Evolutionary conservation across 2,888 invertebrate species (phyloP).

Genomic region (Eupsilia transversa): DNA sequence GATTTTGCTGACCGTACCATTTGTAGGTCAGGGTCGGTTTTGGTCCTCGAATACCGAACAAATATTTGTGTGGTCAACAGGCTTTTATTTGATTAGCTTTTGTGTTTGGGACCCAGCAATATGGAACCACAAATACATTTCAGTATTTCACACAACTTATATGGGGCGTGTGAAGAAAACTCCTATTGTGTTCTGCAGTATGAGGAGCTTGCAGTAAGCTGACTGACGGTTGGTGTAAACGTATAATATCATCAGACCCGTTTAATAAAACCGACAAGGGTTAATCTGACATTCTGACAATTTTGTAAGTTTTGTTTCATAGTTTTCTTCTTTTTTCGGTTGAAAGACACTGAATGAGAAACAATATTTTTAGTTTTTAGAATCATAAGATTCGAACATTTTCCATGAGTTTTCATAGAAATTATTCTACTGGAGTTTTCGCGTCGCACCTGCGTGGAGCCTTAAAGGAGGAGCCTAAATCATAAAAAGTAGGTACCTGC

Average conservation of each 20-base stretch:
- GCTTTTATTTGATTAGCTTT: neutral
- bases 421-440: too few relatives aligned
- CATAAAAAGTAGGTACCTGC: too few relatives aligned
- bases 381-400: too few relatives aligned
- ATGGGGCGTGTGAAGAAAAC: neutral
- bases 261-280: neutral
- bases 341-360: too few relatives aligned
- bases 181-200: neutral
- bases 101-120: neutral
- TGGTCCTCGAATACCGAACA: slow-evolving; percentile 10
- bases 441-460: too few relatives aligned
- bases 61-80: slow-evolving; percentile 22
- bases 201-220: neutral
- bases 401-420: too few relatives aligned
- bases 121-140: too few relatives aligned
- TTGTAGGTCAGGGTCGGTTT: slow-evolving; percentile 21
- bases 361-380: too few relatives aligned
- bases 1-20: neutral
- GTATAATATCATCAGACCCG: neutral
- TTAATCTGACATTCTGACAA: neutral
- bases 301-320: neutral
- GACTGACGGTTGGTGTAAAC: too few relatives aligned
- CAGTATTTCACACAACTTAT: neutral
- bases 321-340: too few relatives aligned
- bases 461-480: too few relatives aligned